Conservation (phyloP, 2,113 vertebrate species). For the Pollachius pollachius region DNA sequence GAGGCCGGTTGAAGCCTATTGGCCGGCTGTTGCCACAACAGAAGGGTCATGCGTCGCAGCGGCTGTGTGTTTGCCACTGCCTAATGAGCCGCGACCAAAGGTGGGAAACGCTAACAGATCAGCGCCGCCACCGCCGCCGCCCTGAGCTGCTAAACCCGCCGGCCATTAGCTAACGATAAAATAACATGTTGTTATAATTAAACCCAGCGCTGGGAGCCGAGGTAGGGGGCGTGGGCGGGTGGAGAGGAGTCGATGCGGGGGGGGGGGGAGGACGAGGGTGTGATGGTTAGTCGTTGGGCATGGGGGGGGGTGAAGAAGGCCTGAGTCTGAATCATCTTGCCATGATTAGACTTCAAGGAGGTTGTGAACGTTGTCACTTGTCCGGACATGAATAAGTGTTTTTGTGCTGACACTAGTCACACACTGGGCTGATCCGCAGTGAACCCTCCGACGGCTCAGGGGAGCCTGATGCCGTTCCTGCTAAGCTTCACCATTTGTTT, state of each 20-base stretch:
- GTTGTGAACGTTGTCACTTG: no score
- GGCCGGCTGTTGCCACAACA: conserved; percentile 66
- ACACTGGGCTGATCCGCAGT: no score
- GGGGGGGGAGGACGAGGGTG: not conserved
- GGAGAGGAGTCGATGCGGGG: no score
- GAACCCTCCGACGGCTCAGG: no score
- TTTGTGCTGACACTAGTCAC: not conserved
- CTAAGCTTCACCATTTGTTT: no score
- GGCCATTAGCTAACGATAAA: not conserved
- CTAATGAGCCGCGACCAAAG: conserved; percentile 64
- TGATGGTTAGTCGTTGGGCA: not conserved
- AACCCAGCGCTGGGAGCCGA: not conserved
- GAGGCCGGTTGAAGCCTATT: conserved; percentile 63
- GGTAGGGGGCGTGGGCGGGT: no score
- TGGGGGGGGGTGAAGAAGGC: no score
- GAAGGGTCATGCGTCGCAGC: conserved; percentile 60
- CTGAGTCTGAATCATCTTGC: no score
- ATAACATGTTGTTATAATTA: not conserved
- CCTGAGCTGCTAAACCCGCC: conserved; percentile 37
- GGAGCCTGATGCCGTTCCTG: no score
- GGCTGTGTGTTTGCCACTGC: conserved; percentile 57
- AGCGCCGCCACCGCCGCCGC: conserved; percentile 23
- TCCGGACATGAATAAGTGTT: not conserved
- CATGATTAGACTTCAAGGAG: no score
- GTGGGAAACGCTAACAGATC: conserved; percentile 55